Conservation (phyloP, 2,797 vertebrate genomes). For the Megaceryle alcyon region DNA sequence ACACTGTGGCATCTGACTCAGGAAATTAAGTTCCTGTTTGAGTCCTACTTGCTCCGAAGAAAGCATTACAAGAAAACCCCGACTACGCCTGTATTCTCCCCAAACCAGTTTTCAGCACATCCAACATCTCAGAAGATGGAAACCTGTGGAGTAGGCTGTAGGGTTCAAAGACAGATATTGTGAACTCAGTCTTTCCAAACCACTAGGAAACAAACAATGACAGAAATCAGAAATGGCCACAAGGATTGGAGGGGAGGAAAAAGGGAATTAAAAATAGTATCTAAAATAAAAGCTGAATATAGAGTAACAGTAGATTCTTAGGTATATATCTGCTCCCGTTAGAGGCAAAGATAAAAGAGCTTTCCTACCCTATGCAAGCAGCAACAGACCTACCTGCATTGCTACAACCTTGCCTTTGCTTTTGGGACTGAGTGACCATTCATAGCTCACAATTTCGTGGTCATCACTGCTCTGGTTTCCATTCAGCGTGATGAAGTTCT, state of each 20-base stretch:
- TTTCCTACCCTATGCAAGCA: neutral
- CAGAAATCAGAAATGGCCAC: neutral
- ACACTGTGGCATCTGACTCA: neutral
- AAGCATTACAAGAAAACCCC: neutral
- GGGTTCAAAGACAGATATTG: neutral
- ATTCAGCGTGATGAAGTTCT: conserved; percentile 79
- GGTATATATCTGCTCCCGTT: neutral
- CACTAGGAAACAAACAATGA: neutral
- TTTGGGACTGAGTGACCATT: conserved; percentile 81
- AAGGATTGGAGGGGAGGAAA: neutral
- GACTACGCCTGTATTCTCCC: neutral
- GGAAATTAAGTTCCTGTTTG: neutral
- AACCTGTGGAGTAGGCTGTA: neutral
- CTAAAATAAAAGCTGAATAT: neutral
- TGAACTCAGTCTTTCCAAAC: neutral
- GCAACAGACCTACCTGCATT: conserved; percentile 77
- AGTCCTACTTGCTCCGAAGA: neutral
- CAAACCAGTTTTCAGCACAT: neutral
- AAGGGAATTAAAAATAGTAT: neutral
- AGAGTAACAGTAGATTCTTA: neutral
- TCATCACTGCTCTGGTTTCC: conserved; percentile 85
- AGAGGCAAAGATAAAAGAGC: neutral
- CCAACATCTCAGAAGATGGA: neutral
- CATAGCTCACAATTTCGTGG: conserved; percentile 79
- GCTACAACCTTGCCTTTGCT: conserved; percentile 77